Evolutionary conservation across 2,797 vertebrate species (phyloP), one percentile per base, ranked within the genome.

Genomic region (Brachymystax lenok): DNA sequence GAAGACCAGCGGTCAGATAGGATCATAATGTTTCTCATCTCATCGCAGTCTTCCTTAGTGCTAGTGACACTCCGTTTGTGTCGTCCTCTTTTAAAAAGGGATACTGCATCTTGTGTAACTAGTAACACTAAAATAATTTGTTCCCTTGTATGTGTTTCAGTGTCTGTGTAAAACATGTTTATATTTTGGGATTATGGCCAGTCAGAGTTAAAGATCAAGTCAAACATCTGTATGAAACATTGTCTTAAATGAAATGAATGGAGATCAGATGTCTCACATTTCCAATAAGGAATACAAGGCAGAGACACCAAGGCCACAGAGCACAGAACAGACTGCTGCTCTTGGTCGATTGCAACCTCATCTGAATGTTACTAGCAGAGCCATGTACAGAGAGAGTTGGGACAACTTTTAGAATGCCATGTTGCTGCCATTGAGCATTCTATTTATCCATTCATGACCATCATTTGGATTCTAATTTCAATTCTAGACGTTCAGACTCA

Each of bases 51-150:
- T 71, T 27, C 78, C 77, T 21, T 74, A 40, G 40, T 40, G 8
- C 8, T 10, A 10, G 40, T 40, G 8, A 73, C 71, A 46, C 35
- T 86, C 0, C 2, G 40, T 85, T 79, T 67, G 19, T 77, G 51
- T 79, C 21, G 56, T 80, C 27, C 46, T 89, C 54, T 80, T 77
- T 85, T 73, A 76, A 88, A 88, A 86, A 78, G 87, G 92, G 92
- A 92, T 92, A 90, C 94, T 95, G 93, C 93, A 94, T 88, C 90
- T 90, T 83, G 71, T 69, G 50, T 59, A 74, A 80, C 73, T 75
- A 77, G 79, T 70, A 67, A 59, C 73, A 74, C 63, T 52, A 63
- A 69, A 52, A 73, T 76, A 66, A 50, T 78, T 82, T 85, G 24
- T 75, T 71, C 66, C 74, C 56, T 77, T 83, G 75, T 75, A 74